Conservation (phyloP, 2,888 invertebrate genomes). For the Spodoptera exigua region DNA sequence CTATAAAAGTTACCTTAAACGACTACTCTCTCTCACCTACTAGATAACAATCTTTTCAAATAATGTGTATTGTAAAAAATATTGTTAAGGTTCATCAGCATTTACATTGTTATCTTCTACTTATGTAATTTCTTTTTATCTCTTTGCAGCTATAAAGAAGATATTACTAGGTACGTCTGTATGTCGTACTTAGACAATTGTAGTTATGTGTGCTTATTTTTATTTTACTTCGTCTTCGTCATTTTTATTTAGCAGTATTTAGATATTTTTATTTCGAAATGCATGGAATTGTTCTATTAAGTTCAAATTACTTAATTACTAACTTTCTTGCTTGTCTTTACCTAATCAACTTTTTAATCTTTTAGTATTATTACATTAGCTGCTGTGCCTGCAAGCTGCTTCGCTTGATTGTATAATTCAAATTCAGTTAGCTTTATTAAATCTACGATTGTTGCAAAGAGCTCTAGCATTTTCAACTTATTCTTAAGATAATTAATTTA, state of each 20-base stretch:
- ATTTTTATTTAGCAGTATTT: not conserved
- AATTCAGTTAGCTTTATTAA: conserved; percentile 12
- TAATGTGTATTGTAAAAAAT: no score
- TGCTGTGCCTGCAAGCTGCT: conserved; percentile 16
- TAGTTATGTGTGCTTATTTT: conserved; percentile 17
- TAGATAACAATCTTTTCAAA: no score
- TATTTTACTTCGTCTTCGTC: not conserved
- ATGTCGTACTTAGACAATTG: conserved; percentile 41
- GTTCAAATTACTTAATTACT: conserved; percentile 7
- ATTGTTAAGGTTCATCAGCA: not conserved
- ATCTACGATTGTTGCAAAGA: conserved; percentile 21
- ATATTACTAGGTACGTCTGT: conserved; percentile 81
- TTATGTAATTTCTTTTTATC: conserved; percentile 60
- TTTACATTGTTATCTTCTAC: conserved; percentile 28
- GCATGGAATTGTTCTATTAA: conserved; percentile 14
- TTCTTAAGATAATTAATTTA: no score
- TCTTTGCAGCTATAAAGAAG: conserved; percentile 84
- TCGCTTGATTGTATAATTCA: conserved; percentile 18
- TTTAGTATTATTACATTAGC: conserved; percentile 18
- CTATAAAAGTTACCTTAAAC: no score
- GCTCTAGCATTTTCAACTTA: not conserved
- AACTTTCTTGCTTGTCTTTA: conserved; percentile 2
- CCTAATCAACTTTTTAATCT: conserved; percentile 26
- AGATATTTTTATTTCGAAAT: conserved; percentile 1
- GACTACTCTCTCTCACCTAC: no score